phyloP scores from a whole-genome alignment of 1,140 invertebrate genomes.

The Plectrocnemia conspersa region DNA sequence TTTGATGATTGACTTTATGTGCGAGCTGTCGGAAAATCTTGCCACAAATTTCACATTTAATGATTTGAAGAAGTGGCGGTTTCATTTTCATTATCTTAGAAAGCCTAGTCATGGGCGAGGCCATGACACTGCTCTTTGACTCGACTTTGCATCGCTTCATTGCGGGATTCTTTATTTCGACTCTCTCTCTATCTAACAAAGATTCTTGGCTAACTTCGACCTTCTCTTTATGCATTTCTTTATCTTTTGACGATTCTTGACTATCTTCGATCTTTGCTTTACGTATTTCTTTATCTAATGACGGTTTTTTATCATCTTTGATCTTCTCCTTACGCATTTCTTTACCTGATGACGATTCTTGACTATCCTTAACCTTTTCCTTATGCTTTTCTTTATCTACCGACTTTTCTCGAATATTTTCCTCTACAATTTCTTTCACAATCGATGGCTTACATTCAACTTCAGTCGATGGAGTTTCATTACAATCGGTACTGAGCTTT shows the following conservation, averaged over 20 bases:
- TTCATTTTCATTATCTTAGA: conserved; percentile 27
- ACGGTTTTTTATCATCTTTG: no score
- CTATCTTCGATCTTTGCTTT: no score
- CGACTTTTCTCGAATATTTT: no score
- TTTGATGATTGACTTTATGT: conserved; percentile 27
- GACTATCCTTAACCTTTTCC: no score
- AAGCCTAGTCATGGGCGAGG: conserved; percentile 29
- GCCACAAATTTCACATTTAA: conserved; percentile 36
- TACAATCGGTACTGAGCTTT: no score
- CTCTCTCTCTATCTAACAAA: background rate
- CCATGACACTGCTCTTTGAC: background rate
- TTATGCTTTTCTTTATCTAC: no score
- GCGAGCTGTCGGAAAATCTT: conserved; percentile 29
- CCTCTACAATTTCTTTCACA: background rate
- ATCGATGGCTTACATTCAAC: background rate
- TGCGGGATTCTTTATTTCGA: background rate
- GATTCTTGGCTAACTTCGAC: background rate
- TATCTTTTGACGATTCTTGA: conserved; percentile 8
- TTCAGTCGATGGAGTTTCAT: no score
- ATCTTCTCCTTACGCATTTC: no score
- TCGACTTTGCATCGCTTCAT: background rate
- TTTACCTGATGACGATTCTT: no score
- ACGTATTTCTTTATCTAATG: no score
- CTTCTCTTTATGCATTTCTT: background rate
- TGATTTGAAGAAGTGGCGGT: conserved; percentile 41